These are phyloP conservation scores for Apostichopus japonicus DNA, from an alignment of 35 echinoderm and acorn worm species.

Conservation along the genomic window DNA sequence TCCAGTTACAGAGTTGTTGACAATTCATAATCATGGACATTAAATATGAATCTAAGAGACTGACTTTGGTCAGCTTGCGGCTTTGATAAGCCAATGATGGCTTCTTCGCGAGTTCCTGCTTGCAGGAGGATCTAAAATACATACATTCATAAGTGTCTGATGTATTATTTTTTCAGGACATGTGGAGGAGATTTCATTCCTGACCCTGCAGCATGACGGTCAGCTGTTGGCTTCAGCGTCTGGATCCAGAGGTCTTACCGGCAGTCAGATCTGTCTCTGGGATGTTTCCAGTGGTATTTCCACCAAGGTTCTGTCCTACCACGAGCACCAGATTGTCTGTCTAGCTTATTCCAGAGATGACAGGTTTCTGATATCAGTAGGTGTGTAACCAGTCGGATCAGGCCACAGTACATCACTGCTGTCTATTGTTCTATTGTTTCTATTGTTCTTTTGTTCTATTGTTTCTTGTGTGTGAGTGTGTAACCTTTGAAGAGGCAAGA, in stretches of 20 bases:
- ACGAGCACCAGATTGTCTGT: conserved; percentile 92
- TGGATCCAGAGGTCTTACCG: conserved; percentile 78
- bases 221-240: conserved; percentile 95
- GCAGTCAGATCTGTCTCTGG: conserved; percentile 98
- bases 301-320: conserved; percentile 88
- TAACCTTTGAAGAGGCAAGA: too few relatives aligned
- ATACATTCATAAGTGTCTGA: neutral
- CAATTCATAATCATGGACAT: too few relatives aligned
- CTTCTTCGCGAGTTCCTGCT: too few relatives aligned
- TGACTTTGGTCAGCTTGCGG: too few relatives aligned
- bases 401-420: neutral
- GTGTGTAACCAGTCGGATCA: conserved; percentile 43
- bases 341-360: conserved; percentile 96
- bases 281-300: conserved; percentile 82
- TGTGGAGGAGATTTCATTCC: conserved; percentile 87
- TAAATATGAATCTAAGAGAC: too few relatives aligned
- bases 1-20: too few relatives aligned
- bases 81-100: too few relatives aligned
- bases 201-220: conserved; percentile 88
- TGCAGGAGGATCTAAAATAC: too few relatives aligned
- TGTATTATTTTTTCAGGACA: conserved; percentile 67
- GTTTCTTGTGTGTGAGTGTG: too few relatives aligned
- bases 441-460: too few relatives aligned
- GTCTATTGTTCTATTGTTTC: too few relatives aligned
- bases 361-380: conserved; percentile 92